These are phyloP conservation scores for Schizopygopsis pylzovi DNA, from an alignment of 2,797 vertebrate species.

Conservation along the genomic window DNA sequence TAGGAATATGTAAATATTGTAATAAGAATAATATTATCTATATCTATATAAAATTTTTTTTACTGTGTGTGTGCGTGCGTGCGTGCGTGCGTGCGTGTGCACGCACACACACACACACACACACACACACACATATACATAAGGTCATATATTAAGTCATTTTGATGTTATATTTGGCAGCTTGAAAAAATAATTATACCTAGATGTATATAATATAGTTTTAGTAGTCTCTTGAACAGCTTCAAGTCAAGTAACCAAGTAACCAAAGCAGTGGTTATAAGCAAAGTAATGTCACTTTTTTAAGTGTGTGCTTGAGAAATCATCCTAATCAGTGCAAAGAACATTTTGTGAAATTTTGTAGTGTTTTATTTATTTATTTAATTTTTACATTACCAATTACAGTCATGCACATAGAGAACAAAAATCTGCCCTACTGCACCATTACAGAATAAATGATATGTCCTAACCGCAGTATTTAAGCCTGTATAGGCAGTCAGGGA, in stretches of 20 bases:
- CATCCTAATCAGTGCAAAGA: not conserved
- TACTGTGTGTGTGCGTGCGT: too few species aligned
- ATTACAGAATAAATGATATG: not conserved
- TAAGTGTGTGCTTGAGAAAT: not conserved
- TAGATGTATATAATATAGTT: not conserved
- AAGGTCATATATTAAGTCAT: too few species aligned
- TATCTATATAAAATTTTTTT: too few species aligned
- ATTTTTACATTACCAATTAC: not conserved
- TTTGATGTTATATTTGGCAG: too few species aligned
- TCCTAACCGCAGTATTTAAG: constrained; percentile 17
- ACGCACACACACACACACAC: too few species aligned
- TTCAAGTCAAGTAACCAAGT: not conserved
- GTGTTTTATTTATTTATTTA: too few species aligned
- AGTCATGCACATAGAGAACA: not conserved
- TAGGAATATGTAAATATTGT: too few species aligned
- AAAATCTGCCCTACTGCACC: constrained; percentile 35
- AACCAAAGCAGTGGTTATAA: not conserved
- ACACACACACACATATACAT: too few species aligned
- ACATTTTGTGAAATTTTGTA: not conserved
- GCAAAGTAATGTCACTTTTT: not conserved
- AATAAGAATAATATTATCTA: too few species aligned
- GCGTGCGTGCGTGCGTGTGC: too few species aligned
- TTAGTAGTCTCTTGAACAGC: not conserved
- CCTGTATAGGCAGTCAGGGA: constrained; percentile 11
- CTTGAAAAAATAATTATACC: not conserved